Percentiles rank a stretch among this genome's conserved stretches.
Conservation (phyloP, 2,113 vertebrate genomes). For the Paratilapia polleni region DNA sequence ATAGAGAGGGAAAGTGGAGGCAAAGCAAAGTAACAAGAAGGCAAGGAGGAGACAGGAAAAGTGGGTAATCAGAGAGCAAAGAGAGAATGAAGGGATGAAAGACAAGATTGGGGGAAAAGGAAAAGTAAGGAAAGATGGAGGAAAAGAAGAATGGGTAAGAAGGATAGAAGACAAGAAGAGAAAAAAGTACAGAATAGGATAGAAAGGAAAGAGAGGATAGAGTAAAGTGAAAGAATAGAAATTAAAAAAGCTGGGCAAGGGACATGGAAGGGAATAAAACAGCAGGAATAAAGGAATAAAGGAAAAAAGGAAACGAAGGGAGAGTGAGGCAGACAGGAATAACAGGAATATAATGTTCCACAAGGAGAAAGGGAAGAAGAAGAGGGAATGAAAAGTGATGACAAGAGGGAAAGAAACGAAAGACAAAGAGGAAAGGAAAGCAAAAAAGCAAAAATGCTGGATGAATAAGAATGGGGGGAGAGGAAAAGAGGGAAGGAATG, state of each 20-base stretch:
- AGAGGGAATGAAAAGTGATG: background rate
- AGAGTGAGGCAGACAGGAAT: background rate
- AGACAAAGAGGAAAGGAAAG: background rate
- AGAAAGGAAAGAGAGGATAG: background rate
- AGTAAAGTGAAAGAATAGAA: background rate
- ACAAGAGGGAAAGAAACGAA: background rate
- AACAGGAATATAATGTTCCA: no score
- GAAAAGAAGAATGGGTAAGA: background rate
- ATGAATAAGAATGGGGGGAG: background rate
- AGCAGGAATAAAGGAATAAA: no score
- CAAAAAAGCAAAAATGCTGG: background rate
- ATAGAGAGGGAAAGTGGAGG: background rate
- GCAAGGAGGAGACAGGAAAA: background rate
- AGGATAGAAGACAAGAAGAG: background rate
- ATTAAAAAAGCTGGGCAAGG: background rate
- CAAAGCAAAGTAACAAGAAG: background rate
- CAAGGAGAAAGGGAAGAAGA: background rate
- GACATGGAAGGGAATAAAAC: background rate
- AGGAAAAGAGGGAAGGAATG: background rate
- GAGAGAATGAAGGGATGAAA: background rate
- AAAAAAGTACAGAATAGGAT: no score
- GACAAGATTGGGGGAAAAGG: background rate
- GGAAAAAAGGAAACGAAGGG: background rate
- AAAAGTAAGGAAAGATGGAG: no score
- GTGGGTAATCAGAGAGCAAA: no score